Evolutionary conservation across 2,797 vertebrate genomes (phyloP).

Genomic region (Enteromius trimaculatus): DNA sequence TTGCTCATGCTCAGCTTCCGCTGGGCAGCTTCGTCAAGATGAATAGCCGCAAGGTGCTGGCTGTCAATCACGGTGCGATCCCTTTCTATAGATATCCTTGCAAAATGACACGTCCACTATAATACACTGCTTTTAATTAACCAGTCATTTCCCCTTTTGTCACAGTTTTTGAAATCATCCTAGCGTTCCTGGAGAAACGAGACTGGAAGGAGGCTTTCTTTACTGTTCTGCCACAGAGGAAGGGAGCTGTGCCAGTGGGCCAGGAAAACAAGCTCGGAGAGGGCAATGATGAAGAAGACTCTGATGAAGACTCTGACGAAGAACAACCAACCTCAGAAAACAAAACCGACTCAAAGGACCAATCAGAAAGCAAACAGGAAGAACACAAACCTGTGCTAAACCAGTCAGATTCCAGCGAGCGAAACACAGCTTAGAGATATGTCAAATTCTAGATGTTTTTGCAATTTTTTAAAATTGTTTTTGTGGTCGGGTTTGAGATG

Average conservation of each 20-base stretch:
- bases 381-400: slow-evolving; percentile 23
- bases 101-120: not conserved
- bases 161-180: slow-evolving; percentile 96
- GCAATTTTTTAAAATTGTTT: not conserved
- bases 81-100: not conserved
- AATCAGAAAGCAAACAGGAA: slow-evolving; percentile 25
- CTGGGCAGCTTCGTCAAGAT: slow-evolving; percentile 93
- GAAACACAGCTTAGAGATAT: slow-evolving; percentile 35
- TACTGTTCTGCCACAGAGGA: slow-evolving; percentile 90
- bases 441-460: not conserved
- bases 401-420: slow-evolving; percentile 37
- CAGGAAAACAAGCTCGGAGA: slow-evolving; percentile 56
- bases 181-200: slow-evolving; percentile 89
- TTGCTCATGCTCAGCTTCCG: slow-evolving; percentile 92
- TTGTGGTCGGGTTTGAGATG: not conserved
- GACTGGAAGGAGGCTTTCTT: slow-evolving; percentile 98
- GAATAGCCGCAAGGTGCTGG: slow-evolving; percentile 96
- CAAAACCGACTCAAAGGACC: slow-evolving; percentile 4
- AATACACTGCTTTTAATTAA: not conserved
- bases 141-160: slow-evolving; percentile 32
- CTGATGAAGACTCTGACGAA: slow-evolving; percentile 69
- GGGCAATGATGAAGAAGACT: slow-evolving; percentile 60
- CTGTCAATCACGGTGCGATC: slow-evolving; percentile 91
- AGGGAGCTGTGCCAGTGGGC: slow-evolving; percentile 86
- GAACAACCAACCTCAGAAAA: slow-evolving; percentile 50